Evolutionary conservation across 2,797 vertebrate species (phyloP).

Genomic region (Cheirogaleus major): DNA sequence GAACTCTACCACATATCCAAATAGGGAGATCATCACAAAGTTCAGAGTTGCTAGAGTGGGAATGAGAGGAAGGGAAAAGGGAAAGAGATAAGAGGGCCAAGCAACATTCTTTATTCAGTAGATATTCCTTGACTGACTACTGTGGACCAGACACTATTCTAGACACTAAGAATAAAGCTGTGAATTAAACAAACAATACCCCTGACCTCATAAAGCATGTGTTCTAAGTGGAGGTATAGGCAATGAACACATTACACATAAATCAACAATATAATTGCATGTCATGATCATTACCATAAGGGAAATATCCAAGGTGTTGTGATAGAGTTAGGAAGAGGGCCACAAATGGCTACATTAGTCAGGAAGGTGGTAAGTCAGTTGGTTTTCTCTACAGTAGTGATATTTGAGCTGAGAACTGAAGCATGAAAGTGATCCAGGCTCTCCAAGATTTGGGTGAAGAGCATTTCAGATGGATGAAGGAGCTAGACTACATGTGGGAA

Average conservation of each 20-base stretch:
- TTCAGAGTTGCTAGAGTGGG: neutral
- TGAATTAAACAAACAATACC: neutral
- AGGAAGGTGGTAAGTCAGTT: too few relatives aligned
- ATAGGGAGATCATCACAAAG: neutral
- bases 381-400: too few relatives aligned
- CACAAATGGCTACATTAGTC: too few relatives aligned
- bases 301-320: too few relatives aligned
- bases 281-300: too few relatives aligned
- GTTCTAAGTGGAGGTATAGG: neutral
- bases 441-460: too few relatives aligned
- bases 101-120: neutral
- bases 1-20: neutral
- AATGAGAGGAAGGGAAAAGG: neutral
- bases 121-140: neutral
- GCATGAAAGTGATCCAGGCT: too few relatives aligned
- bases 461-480: too few relatives aligned
- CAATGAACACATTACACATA: neutral
- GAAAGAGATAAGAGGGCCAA: neutral
- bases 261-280: neutral
- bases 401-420: too few relatives aligned
- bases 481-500: too few relatives aligned
- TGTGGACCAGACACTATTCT: neutral
- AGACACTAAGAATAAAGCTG: neutral
- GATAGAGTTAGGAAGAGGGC: too few relatives aligned
- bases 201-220: neutral